A percentile compares a stretch with the other conserved stretches of the same genome.
These are phyloP conservation scores for Dascyllus trimaculatus DNA, from an alignment of 2,113 vertebrate genomes.

Conservation along the genomic window DNA sequence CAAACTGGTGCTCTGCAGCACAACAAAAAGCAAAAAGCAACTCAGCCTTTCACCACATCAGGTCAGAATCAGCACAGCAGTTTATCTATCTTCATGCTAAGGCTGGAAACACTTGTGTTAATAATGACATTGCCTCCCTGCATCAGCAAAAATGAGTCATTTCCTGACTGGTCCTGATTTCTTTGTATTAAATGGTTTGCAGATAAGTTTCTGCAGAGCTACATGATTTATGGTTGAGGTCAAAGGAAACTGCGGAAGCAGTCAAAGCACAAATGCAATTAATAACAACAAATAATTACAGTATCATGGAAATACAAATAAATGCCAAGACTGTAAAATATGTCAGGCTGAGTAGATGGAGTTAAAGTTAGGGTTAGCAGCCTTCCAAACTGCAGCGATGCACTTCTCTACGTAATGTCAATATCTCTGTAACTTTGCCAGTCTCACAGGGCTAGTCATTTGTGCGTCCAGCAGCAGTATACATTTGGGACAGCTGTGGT, in stretches of 20 bases:
- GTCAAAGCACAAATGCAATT: not conserved
- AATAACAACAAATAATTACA: no score
- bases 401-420: not conserved
- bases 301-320: no score
- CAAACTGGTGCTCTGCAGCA: not conserved
- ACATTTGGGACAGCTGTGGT: no score
- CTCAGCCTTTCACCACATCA: not conserved
- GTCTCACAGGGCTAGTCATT: no score
- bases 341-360: no score
- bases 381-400: no score
- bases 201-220: not conserved
- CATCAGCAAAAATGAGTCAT: not conserved
- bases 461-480: no score
- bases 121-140: not conserved
- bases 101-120: slow-evolving; percentile 9
- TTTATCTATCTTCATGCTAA: not conserved
- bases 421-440: no score
- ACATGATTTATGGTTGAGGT: not conserved
- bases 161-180: slow-evolving; percentile 4
- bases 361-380: no score
- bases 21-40: not conserved
- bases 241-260: not conserved
- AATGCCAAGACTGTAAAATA: no score
- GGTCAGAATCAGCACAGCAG: accelerated
- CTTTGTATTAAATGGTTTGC: not conserved